These are phyloP conservation scores for Melipona beecheii DNA, from an alignment of 2,888 invertebrate species.

Conservation along the genomic window DNA sequence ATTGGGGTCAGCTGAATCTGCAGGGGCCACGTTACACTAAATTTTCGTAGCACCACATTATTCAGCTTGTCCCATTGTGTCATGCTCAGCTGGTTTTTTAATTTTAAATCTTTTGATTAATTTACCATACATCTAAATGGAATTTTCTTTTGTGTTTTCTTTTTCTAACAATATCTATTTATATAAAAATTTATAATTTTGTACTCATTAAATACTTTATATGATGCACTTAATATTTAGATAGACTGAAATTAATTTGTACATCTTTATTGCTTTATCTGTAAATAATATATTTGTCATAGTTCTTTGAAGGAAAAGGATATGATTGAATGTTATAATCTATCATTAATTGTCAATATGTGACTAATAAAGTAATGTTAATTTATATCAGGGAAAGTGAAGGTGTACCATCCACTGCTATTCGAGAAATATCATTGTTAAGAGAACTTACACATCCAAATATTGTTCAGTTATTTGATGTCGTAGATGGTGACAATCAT, in stretches of 20 bases:
- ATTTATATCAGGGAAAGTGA: constrained; percentile 91
- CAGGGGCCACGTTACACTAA: constrained; percentile 85
- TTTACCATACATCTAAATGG: constrained; percentile 28
- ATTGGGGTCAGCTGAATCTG: constrained; percentile 86
- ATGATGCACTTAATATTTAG: constrained; percentile 4
- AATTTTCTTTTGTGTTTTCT: constrained; percentile 33
- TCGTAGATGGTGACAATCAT: constrained; percentile 93
- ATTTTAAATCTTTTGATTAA: constrained; percentile 51
- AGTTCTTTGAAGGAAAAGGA: constrained; percentile 3
- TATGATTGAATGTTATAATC: constrained; percentile 2
- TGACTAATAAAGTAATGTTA: constrained; percentile 42
- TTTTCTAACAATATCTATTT: constrained; percentile 21
- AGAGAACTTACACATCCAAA: constrained; percentile 95
- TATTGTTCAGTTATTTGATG: constrained; percentile 95
- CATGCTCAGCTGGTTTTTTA: constrained; percentile 71
- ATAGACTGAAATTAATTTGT: constrained; percentile 5
- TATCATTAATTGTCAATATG: neutral
- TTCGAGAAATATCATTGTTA: constrained; percentile 97
- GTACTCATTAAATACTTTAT: constrained; percentile 16
- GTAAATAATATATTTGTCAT: constrained; percentile 6
- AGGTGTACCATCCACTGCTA: constrained; percentile 98
- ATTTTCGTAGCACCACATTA: constrained; percentile 89
- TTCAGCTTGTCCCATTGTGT: constrained; percentile 87
- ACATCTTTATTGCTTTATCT: constrained; percentile 1
- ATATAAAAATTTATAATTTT: constrained; percentile 20